Evolutionary conservation across 2,113 vertebrate genomes (phyloP).

Genomic region (Panurus biarmicus): DNA sequence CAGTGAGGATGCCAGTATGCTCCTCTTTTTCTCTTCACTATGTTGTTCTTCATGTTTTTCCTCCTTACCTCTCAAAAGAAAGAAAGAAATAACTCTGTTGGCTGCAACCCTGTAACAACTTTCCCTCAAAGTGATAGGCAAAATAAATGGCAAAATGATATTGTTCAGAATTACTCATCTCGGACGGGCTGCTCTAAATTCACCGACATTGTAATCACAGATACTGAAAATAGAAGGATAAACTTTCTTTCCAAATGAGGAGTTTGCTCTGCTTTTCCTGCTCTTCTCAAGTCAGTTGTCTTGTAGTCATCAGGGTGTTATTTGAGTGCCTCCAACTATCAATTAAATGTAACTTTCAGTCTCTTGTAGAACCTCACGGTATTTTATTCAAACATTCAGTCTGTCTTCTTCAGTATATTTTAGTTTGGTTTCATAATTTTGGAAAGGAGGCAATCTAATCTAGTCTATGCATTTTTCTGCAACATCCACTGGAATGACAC

Average conservation of each 20-base stretch:
- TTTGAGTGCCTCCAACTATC: background rate
- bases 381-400: background rate
- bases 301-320: background rate
- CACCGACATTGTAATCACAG: background rate
- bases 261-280: background rate
- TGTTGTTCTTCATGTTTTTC: background rate
- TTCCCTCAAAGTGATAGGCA: background rate
- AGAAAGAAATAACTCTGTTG: slow-evolving; percentile 10
- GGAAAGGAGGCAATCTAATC: background rate
- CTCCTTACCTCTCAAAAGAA: background rate
- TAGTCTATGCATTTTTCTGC: background rate
- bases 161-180: slow-evolving; percentile 6
- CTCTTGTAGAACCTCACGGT: background rate
- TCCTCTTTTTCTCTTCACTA: background rate
- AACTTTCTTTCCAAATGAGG: background rate
- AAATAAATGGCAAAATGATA: slow-evolving; percentile 15
- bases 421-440: background rate
- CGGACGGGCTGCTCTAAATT: background rate
- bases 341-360: background rate
- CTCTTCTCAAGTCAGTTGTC: background rate
- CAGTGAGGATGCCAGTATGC: background rate
- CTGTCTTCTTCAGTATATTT: slow-evolving; percentile 8
- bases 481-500: background rate
- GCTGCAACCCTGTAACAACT: background rate
- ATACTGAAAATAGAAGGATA: slow-evolving; percentile 10